Evolutionary conservation across 2,113 vertebrate genomes (phyloP).

Genomic region (Varanus komodoensis): DNA sequence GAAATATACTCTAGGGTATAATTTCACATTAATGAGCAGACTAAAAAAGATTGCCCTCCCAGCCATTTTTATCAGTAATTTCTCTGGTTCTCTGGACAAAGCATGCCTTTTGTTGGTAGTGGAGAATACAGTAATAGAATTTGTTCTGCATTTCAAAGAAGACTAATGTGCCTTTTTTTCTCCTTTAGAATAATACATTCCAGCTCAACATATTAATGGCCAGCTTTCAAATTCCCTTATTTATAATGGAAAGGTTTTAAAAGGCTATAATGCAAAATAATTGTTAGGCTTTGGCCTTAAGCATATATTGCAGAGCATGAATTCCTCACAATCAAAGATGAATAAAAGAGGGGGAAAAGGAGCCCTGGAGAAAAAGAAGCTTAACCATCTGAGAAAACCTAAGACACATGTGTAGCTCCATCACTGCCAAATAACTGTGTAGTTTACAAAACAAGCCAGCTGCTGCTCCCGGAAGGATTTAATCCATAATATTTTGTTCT

Average conservation of each 20-base stretch:
- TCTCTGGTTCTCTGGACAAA: conserved; percentile 14
- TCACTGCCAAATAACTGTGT: conserved; percentile 70
- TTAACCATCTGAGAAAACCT: conserved; percentile 75
- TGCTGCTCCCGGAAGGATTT: conserved; percentile 75
- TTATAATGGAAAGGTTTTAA: conserved; percentile 44
- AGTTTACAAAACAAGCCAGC: conserved; percentile 74
- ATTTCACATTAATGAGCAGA: conserved; percentile 22
- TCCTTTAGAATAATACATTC: conserved; percentile 11
- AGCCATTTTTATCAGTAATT: conserved; percentile 22
- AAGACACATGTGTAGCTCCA: conserved; percentile 71
- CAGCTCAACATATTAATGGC: conserved; percentile 27
- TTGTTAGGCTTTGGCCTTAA: conserved; percentile 40
- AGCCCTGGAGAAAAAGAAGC: conserved; percentile 56
- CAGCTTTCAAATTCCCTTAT: conserved; percentile 48
- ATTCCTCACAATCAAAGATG: conserved; percentile 54
- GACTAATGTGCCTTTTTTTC: conserved; percentile 20
- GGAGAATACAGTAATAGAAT: conserved; percentile 16
- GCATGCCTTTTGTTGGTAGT: conserved; percentile 30
- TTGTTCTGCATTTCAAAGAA: conserved; percentile 32
- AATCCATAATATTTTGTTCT: conserved; percentile 68
- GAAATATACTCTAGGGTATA: conserved; percentile 21
- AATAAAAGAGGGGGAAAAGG: neutral
- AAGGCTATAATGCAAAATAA: conserved; percentile 49
- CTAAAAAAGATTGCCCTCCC: neutral
- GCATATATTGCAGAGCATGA: conserved; percentile 25